Conservation (phyloP, 2,113 vertebrate species). For the Charadrius vociferus region DNA sequence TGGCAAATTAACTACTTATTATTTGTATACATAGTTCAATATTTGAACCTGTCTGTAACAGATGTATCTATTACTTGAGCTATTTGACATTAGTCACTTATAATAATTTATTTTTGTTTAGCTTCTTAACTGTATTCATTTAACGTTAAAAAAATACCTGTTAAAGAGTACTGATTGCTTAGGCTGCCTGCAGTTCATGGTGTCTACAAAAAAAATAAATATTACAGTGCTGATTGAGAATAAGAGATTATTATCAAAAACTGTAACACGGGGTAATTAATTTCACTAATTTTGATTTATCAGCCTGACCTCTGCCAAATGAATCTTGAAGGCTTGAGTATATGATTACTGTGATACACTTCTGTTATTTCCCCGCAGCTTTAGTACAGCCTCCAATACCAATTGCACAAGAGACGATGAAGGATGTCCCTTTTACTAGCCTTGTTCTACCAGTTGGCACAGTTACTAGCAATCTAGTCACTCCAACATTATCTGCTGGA, state of each 20-base stretch:
- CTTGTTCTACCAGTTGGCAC: slow-evolving; percentile 86
- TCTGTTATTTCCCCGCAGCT: slow-evolving; percentile 70
- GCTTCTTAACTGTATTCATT: not conserved
- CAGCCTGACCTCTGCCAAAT: not conserved
- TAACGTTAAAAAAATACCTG: not conserved
- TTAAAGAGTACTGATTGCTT: not conserved
- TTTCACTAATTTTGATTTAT: not conserved
- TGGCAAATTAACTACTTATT: not conserved
- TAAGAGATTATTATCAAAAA: not conserved
- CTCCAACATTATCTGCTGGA: slow-evolving; percentile 81
- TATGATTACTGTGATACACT: not conserved
- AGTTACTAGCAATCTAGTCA: slow-evolving; percentile 69
- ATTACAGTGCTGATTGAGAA: not conserved
- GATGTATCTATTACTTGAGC: not conserved
- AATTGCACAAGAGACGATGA: slow-evolving; percentile 84
- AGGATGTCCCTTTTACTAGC: slow-evolving; percentile 86
- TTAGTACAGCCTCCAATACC: slow-evolving; percentile 86
- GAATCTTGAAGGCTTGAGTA: not conserved
- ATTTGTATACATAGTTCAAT: not conserved
- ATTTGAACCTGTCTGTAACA: not conserved
- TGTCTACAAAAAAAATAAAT: not conserved
- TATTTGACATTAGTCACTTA: not conserved
- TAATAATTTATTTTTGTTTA: not conserved
- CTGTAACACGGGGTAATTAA: not conserved
- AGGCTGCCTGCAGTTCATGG: not conserved